phyloP scores from a whole-genome alignment of 2,888 invertebrate species.

The Erebia epiphron region DNA sequence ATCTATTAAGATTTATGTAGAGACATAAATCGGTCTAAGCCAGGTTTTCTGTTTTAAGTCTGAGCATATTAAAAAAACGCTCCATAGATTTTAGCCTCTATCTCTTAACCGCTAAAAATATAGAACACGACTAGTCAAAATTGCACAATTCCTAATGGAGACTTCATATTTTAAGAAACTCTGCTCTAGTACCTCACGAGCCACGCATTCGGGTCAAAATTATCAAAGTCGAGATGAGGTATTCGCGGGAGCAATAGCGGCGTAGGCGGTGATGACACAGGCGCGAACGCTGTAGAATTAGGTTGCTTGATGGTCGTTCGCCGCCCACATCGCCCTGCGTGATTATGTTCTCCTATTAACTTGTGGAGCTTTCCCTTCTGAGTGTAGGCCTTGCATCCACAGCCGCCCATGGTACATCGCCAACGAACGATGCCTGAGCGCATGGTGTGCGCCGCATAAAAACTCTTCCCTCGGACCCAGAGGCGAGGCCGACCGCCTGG shows the following conservation, averaged over 20 bases:
- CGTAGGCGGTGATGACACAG: constrained; percentile 54
- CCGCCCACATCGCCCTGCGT: constrained; percentile 67
- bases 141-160: background rate
- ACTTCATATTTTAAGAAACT: background rate
- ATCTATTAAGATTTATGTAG: too few species aligned
- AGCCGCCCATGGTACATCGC: constrained; percentile 79
- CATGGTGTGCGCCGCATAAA: constrained; percentile 79
- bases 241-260: constrained; percentile 65
- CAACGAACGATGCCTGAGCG: constrained; percentile 77
- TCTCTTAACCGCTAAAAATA: too few species aligned
- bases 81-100: background rate
- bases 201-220: constrained; percentile 75
- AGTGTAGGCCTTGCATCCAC: constrained; percentile 78
- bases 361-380: constrained; percentile 75
- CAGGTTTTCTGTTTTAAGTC: too few species aligned
- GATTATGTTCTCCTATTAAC: constrained; percentile 76
- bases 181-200: constrained; percentile 63
- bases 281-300: constrained; percentile 29
- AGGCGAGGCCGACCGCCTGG: constrained; percentile 76
- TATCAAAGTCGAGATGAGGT: constrained; percentile 65
- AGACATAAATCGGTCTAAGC: too few species aligned
- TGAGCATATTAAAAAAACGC: background rate
- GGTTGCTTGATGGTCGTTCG: constrained; percentile 50
- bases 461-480: constrained; percentile 77
- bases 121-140: too few species aligned